A percentile compares a stretch with the other conserved stretches of the same genome.
These are phyloP conservation scores for Artemia sinica DNA, from an alignment of 2,888 invertebrate species.

Conservation along the genomic window DNA sequence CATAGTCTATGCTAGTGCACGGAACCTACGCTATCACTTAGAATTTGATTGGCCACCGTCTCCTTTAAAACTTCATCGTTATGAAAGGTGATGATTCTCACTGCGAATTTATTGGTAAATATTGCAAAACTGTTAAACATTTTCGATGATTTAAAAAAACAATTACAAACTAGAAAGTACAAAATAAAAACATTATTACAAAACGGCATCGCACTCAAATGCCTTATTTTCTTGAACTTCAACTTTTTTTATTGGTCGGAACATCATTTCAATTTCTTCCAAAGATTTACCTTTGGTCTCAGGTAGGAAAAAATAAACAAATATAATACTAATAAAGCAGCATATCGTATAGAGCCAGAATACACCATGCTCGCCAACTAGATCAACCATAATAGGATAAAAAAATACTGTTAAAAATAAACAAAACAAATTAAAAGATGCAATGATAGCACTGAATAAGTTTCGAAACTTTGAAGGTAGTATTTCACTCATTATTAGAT, in stretches of 20 bases:
- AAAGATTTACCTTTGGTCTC: conserved; percentile 20
- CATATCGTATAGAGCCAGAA: conserved; percentile 16
- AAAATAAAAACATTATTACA: no score
- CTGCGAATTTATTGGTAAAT: no score
- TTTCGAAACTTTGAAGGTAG: conserved; percentile 14
- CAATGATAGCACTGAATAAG: conserved; percentile 15
- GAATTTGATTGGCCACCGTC: no score
- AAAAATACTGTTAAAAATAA: conserved; percentile 12
- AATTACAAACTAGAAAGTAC: no score
- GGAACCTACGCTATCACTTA: no score
- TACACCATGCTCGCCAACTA: conserved; percentile 11
- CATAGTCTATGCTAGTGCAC: no score
- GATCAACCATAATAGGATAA: neutral
- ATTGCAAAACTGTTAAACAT: no score
- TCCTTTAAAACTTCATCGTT: no score
- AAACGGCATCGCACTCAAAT: no score
- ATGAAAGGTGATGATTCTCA: no score
- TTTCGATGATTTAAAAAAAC: no score
- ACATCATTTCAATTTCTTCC: conserved; percentile 19
- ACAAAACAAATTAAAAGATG: conserved; percentile 15
- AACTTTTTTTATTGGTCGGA: neutral
- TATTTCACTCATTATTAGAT: conserved; percentile 18
- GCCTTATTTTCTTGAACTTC: no score
- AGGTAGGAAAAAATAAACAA: conserved; percentile 17
- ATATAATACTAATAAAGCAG: conserved; percentile 12